phyloP scores from a whole-genome alignment of 1,140 invertebrate species.

The Campoletis sonorensis region DNA sequence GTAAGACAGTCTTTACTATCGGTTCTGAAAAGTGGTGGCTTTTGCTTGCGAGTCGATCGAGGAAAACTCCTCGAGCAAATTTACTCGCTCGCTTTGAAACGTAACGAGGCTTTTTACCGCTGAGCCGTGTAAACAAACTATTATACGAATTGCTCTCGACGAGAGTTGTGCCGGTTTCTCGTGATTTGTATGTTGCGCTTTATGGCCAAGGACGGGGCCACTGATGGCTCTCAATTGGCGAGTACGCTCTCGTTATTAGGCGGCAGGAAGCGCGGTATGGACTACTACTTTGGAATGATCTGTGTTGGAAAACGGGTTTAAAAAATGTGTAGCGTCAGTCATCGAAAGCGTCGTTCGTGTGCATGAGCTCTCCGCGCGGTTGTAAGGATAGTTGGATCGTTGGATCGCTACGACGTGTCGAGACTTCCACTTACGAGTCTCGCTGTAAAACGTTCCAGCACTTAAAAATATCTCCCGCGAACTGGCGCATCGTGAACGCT shows the following conservation, averaged over 20 bases:
- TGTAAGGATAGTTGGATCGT: conserved; percentile 15
- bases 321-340: conserved; percentile 22
- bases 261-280: background rate
- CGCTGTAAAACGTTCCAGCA: conserved; percentile 31
- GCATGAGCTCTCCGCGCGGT: conserved; percentile 26
- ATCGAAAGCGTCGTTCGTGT: conserved; percentile 42
- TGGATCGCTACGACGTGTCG: conserved; percentile 58
- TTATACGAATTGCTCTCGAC: conserved; percentile 36
- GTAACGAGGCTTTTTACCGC: conserved; percentile 44
- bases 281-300: background rate
- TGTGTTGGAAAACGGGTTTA: background rate
- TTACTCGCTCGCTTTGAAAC: conserved; percentile 35
- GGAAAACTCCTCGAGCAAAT: conserved; percentile 6
- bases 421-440: conserved; percentile 62
- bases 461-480: conserved; percentile 26
- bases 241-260: background rate
- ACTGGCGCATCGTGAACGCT: background rate
- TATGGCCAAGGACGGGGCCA: background rate
- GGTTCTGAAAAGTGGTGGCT: conserved; percentile 24
- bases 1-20: conserved; percentile 36
- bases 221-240: conserved; percentile 26
- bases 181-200: conserved; percentile 6
- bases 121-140: conserved; percentile 45
- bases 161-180: background rate
- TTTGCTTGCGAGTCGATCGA: background rate